Conservation (phyloP, 2,888 invertebrate genomes). For the Archaeoteleia sp. region DNA sequence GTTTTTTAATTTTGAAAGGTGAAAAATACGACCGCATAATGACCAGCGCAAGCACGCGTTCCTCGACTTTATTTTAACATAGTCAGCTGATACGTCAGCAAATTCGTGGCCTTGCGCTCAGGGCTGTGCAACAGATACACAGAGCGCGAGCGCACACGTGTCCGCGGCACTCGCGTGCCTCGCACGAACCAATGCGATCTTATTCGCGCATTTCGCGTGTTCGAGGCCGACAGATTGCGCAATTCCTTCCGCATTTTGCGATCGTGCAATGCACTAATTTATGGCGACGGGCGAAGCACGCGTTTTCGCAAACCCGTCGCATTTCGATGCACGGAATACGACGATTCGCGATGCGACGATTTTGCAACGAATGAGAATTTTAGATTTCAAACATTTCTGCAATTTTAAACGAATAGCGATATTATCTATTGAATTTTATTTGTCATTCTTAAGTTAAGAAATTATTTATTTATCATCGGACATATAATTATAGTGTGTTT, state of each 20-base stretch:
- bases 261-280: conserved; percentile 20
- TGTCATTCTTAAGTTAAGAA: too few species aligned
- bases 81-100: conserved; percentile 55
- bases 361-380: too few species aligned
- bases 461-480: too few species aligned
- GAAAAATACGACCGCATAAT: too few species aligned
- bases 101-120: conserved; percentile 55
- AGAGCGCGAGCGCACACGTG: conserved; percentile 24
- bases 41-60: too few species aligned
- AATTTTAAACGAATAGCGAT: too few species aligned
- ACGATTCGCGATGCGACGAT: too few species aligned
- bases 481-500: too few species aligned
- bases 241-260: conserved; percentile 54
- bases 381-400: too few species aligned
- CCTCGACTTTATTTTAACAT: conserved; percentile 26
- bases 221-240: conserved; percentile 54
- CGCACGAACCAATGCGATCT: conserved; percentile 29
- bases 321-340: background rate
- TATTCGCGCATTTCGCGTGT: conserved; percentile 51
- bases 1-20: too few species aligned
- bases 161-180: conserved; percentile 34
- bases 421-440: too few species aligned
- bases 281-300: background rate
- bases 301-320: background rate
- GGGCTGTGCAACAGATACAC: conserved; percentile 41